Evolutionary conservation across 1,140 invertebrate genomes (phyloP).

Genomic region (Pinna nobilis): DNA sequence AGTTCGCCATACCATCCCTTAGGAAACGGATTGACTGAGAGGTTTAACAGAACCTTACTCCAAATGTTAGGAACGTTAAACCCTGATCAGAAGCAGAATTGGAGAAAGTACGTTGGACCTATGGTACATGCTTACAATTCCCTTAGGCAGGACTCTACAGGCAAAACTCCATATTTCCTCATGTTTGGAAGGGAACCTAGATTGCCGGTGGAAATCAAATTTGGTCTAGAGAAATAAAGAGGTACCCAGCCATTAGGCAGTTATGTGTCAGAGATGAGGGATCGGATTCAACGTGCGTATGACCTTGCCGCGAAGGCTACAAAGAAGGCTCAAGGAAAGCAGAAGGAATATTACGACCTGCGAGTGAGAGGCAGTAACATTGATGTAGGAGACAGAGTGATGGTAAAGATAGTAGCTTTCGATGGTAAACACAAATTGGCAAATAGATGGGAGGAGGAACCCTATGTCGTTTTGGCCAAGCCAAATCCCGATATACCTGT

Average conservation of each 20-base stretch:
- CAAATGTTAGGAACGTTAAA: conserved; percentile 22
- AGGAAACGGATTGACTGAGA: conserved; percentile 11
- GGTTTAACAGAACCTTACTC: conserved; percentile 28
- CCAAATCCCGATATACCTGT: conserved; percentile 22
- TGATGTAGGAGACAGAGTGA: conserved; percentile 29
- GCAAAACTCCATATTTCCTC: conserved; percentile 37
- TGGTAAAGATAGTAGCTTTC: conserved; percentile 33
- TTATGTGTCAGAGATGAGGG: conserved; percentile 28
- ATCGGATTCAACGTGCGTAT: conserved; percentile 20
- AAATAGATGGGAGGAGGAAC: conserved; percentile 24
- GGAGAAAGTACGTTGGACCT: conserved; percentile 29
- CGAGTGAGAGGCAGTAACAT: background rate
- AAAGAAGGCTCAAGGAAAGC: conserved; percentile 8
- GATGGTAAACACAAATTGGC: conserved; percentile 34
- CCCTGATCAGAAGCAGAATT: conserved; percentile 25
- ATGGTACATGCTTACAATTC: conserved; percentile 42
- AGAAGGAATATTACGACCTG: conserved; percentile 8
- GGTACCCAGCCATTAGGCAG: background rate
- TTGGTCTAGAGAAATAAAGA: background rate
- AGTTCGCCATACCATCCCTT: conserved; percentile 21
- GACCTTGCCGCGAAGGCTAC: background rate
- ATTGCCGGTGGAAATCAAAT: background rate
- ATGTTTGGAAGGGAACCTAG: conserved; percentile 35
- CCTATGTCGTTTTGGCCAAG: conserved; percentile 7
- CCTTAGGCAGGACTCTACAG: conserved; percentile 34